Percentiles rank a stretch among this genome's conserved stretches.
Evolutionary conservation across 2,888 invertebrate species (phyloP).

Genomic region (Thymelicus lineola): DNA sequence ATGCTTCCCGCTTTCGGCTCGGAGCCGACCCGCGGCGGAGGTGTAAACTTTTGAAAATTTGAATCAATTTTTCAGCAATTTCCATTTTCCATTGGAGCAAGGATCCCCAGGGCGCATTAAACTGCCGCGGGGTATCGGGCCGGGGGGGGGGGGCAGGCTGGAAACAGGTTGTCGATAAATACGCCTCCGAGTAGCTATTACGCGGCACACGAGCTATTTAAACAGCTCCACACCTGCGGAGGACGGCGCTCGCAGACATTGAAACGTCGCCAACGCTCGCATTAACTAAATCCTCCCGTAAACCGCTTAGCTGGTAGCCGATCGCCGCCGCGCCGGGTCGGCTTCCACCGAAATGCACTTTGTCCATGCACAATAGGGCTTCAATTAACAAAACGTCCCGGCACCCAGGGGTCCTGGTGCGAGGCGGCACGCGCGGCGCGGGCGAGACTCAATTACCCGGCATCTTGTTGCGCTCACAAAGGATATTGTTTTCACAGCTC

Average conservation of each 20-base stretch:
- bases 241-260: conserved; percentile 11
- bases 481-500: conserved; percentile 42
- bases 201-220: conserved; percentile 18
- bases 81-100: not conserved
- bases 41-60: not conserved
- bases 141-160: no score
- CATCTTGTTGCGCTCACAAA: conserved; percentile 42
- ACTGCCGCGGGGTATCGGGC: not conserved
- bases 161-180: conserved; percentile 33
- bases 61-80: conserved; percentile 17
- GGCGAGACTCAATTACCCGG: conserved; percentile 42
- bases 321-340: conserved; percentile 22
- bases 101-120: conserved; percentile 1
- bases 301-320: conserved; percentile 39
- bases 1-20: no score
- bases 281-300: conserved; percentile 43
- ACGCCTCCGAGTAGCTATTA: conserved; percentile 15
- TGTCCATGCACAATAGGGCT: conserved; percentile 25
- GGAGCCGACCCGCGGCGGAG: no score
- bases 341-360: conserved; percentile 17
- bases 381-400: conserved; percentile 24
- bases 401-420: not conserved
- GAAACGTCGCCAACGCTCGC: conserved; percentile 37
- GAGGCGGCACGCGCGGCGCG: conserved; percentile 16
- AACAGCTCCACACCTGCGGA: conserved; percentile 27